Evolutionary conservation across 2,888 invertebrate genomes (phyloP), one percentile per base, ranked within the genome.

Genomic region (Oscheius sp.): DNA sequence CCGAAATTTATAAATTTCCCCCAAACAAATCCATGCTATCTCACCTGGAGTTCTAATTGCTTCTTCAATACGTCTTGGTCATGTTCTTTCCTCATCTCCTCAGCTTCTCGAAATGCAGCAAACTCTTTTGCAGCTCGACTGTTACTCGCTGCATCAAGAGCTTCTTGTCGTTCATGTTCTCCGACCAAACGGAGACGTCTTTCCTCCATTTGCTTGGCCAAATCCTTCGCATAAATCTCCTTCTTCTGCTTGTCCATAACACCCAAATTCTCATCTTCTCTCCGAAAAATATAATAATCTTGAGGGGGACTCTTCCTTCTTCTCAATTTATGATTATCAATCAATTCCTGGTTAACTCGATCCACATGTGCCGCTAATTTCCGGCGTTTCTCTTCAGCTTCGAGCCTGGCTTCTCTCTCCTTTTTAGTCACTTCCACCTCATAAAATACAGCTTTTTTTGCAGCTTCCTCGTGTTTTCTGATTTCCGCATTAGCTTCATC

Each of bases 261-360:
- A 12, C 29, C 31, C 37, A 31, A 25, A 34, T 71, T 33, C 15
- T 71, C 72, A 10, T 69, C 64, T 65, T 73, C 76, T 17, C 74
- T 70, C 8, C 76, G 76, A 37, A 79, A 79, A 20, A 79, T 74
- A 48, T 75, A 73, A 42, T 74, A 70, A 29, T 79, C 79, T 37
- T 64, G 63, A 34, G 70, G 57, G 2, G 77, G 77, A n/a, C 69
- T 69, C 37, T 73, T 79, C 0, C 68, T 68, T 46, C 74, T 57
- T 58, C 70, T 69, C 55, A 64, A 57, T 48, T 45, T 8, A 42
- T 75, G 72, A 53, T 75, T 45, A 45, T 75, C 72, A 5, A 76
- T 65, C 45, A 79, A 70, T 42, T 80, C 79, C 12, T 73, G 70
- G 42, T 82, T 82, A 17, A 80, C 78, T 6, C 71, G 50, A 63